Percentiles rank a stretch among this genome's conserved stretches.
phyloP scores from a whole-genome alignment of 2,113 vertebrate species.

The Crotophaga sulcirostris region DNA sequence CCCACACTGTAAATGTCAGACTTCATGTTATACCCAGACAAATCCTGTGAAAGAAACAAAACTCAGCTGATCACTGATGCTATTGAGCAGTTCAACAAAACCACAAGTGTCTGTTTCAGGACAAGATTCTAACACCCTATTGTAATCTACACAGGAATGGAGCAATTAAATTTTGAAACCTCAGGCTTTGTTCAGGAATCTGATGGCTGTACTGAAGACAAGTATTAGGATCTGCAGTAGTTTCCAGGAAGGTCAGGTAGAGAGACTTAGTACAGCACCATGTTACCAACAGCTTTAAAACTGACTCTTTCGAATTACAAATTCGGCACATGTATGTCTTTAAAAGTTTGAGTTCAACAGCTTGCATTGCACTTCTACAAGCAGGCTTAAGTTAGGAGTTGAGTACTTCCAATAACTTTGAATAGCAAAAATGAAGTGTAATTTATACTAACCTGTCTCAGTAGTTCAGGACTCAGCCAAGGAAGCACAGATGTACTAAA shows the following conservation, averaged over 20 bases:
- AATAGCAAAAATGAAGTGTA: conserved; percentile 14
- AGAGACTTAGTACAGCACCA: not conserved
- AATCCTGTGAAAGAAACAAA: conserved; percentile 80
- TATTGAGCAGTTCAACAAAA: not conserved
- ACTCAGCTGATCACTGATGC: not conserved
- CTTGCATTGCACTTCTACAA: not conserved
- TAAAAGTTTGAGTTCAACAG: not conserved
- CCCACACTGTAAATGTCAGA: conserved; percentile 98
- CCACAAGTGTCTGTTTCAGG: not conserved
- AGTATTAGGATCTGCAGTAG: not conserved
- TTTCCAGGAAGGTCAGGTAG: not conserved
- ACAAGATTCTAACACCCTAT: not conserved
- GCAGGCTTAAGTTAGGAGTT: not conserved
- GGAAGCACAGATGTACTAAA: conserved; percentile 93
- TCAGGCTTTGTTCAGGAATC: not conserved
- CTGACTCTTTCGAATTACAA: not conserved
- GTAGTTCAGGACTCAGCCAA: conserved; percentile 97
- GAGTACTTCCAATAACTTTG: not conserved
- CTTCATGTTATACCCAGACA: conserved; percentile 94
- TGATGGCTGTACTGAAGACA: not conserved
- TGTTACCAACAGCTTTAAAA: not conserved
- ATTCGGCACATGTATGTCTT: not conserved
- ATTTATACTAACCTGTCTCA: conserved; percentile 88
- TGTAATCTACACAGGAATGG: not conserved
- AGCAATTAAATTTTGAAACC: not conserved